Evolutionary conservation across 2,113 vertebrate species (phyloP), one percentile per base, ranked within the genome.

Genomic region (Brienomyrus brachyistius): DNA sequence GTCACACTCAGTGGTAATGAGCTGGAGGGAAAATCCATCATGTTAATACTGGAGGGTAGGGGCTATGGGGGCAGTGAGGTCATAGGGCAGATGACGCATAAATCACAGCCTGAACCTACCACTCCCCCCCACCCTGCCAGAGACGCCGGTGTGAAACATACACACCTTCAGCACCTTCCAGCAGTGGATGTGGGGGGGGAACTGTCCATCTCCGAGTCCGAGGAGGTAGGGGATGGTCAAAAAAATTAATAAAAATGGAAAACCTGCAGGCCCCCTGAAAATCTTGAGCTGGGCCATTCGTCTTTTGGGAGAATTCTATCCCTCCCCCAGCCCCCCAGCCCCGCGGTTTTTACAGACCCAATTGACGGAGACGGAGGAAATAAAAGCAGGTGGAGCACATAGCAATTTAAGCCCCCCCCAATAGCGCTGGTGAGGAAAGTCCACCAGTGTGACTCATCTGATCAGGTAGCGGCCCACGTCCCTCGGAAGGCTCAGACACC

Each of bases 21-120:
- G 56, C 82, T 40, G 82, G 54, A 89, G 70, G 80, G 45, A 31
- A 80, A 89, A 80, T 52, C 21, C 27, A 80, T 89, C 70, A 77
- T 54, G 54, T 62, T 45, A 2, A 88, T 59, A 23, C 43, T 45
- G 43, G 50, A 43, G 51, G 27, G 19, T n/a, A 15, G 13, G 85
- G 23, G 47, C 5, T 21, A 5, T 11, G 9, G 10, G 62, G n/a
- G 70, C 35, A 50, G 56, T 8, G 70, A 50, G 88, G 88, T 89
- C 74, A 89, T 23, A 21, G 7, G 19, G 35, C 66, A 77, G 48
- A 89, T 50, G 11, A 54, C 17, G 48, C 74, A 83, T 43, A 54
- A 43, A 89, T 83, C 74, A 56, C 52, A 47, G 56, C 23, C 86
- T n/a, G 35, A 27, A 43, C 35, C 17, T 45, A 17, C 19, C 4